Evolutionary conservation across 1,140 invertebrate genomes (phyloP).

Genomic region (Triops longicaudatus): DNA sequence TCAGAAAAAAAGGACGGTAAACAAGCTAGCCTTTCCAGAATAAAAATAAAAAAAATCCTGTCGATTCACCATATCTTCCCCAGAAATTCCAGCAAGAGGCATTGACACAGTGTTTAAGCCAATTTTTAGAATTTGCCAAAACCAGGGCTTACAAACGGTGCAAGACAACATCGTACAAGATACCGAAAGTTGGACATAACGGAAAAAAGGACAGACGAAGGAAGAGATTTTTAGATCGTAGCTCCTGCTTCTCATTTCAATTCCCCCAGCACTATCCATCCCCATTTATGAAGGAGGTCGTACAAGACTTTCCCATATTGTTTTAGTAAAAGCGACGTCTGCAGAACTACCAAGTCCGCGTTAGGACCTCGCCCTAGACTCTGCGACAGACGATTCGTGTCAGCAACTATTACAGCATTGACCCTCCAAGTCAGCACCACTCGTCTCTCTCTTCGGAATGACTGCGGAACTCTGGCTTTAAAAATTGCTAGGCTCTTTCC

Average conservation of each 20-base stretch:
- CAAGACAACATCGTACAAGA: no score
- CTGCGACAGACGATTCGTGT: conserved; percentile 1
- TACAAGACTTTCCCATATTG: background rate
- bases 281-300: background rate
- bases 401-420: background rate
- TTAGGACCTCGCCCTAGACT: background rate
- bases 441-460: background rate
- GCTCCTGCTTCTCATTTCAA: background rate
- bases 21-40: background rate
- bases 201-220: no score
- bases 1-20: background rate
- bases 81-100: no score
- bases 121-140: no score
- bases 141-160: no score
- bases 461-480: background rate
- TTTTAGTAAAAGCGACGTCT: background rate
- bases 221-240: background rate
- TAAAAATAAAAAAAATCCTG: background rate
- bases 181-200: no score
- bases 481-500: no score
- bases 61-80: background rate
- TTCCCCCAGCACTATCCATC: background rate
- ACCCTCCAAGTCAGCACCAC: background rate
- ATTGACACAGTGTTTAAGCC: no score
- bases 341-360: background rate